Percentiles rank a stretch among this genome's conserved stretches.
Conservation (phyloP, 2,113 vertebrate species). For the Paracanthobrama guichenoti region DNA sequence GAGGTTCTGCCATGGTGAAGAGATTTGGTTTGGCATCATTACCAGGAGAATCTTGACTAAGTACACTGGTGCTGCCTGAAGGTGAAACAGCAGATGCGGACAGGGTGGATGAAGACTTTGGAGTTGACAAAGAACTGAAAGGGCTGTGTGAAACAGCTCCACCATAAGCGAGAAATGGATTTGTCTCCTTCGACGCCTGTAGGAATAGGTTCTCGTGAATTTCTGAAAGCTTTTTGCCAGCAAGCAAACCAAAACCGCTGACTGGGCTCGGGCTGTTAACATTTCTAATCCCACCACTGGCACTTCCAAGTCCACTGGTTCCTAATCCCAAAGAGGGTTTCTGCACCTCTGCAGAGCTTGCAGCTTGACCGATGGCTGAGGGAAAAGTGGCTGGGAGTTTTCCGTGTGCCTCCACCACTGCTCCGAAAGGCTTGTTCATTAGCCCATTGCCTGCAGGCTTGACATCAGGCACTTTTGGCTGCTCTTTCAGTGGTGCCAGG, state of each 20-base stretch:
- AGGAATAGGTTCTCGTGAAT: slow-evolving; percentile 95
- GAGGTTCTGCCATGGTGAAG: slow-evolving; percentile 90
- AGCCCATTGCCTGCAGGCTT: slow-evolving; percentile 81
- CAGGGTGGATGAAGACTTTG: slow-evolving; percentile 67
- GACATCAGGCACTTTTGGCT: slow-evolving; percentile 81
- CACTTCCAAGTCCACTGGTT: slow-evolving; percentile 53
- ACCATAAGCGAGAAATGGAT: slow-evolving; percentile 91
- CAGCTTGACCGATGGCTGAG: slow-evolving; percentile 67
- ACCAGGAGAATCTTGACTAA: slow-evolving; percentile 63
- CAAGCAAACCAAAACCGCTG: slow-evolving; percentile 65
- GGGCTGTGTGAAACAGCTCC: slow-evolving; percentile 84
- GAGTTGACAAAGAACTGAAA: slow-evolving; percentile 79
- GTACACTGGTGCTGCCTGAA: slow-evolving; percentile 65
- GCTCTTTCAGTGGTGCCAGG: slow-evolving; percentile 75
- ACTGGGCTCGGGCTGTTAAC: slow-evolving; percentile 61
- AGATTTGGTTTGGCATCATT: slow-evolving; percentile 82
- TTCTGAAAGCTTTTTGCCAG: slow-evolving; percentile 74
- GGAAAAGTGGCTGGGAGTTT: slow-evolving; percentile 87
- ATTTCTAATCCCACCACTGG: slow-evolving; percentile 60
- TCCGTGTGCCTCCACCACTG: slow-evolving; percentile 77
- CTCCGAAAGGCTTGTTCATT: slow-evolving; percentile 78
- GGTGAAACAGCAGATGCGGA: slow-evolving; percentile 65
- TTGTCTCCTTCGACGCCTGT: slow-evolving; percentile 90
- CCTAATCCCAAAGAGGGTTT: slow-evolving; percentile 55
- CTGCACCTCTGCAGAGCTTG: slow-evolving; percentile 59